Base-by-base conservation (phyloP, 30 jellyfish, hydroid and myxozoan genomes). In the Pelagia noctiluca region DNA sequence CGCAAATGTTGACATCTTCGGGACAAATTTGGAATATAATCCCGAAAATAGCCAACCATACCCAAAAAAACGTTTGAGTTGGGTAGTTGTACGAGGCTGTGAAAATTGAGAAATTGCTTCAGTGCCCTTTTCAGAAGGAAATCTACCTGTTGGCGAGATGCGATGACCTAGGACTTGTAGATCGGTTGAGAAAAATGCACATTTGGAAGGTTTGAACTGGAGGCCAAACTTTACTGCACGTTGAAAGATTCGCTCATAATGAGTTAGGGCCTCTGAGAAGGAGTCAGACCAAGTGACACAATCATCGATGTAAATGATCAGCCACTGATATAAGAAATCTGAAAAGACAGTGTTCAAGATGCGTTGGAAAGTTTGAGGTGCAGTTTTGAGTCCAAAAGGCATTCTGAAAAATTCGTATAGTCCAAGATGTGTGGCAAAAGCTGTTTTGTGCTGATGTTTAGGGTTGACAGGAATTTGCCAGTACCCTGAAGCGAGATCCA, bases 151-250 rank as follows among this genome's bases (percentile, higher is more conserved):
- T 10, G 57, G 88, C n/a, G 88, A 52, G 67, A 57, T 57, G 36
- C 65, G 63, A 32, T 76, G 88, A 24, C 88, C 88, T 38, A 57
- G 31, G 57, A 62, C 30, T 32, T 50, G 46, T 8, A 73, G 37
- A 42, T 73, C 30, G 16, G 37, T 25, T 18, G 68, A 70, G n/a
- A 33, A 35, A 35, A 70, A 35, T 18, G 31, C 7, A 67, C 54
- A 75, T 48, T 75, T 75, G 0, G 86, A 46, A 8, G 86, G 86
- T 7, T 75, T 75, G 75, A 75, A 75, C 0, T 76, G 88, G 11
- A 76, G 1, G 16, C 79, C 88, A 57, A 50, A 76, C 46, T 76
- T 53, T 7, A 26, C 37, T 52, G 88, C 66, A 1, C 35, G 19
- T 24, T 54, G 29, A 11, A 76, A 35, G 1, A 76, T 12, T 32